These are phyloP conservation scores for Plutella xylostella DNA, from an alignment of 2,888 invertebrate genomes.

Conservation along the genomic window DNA sequence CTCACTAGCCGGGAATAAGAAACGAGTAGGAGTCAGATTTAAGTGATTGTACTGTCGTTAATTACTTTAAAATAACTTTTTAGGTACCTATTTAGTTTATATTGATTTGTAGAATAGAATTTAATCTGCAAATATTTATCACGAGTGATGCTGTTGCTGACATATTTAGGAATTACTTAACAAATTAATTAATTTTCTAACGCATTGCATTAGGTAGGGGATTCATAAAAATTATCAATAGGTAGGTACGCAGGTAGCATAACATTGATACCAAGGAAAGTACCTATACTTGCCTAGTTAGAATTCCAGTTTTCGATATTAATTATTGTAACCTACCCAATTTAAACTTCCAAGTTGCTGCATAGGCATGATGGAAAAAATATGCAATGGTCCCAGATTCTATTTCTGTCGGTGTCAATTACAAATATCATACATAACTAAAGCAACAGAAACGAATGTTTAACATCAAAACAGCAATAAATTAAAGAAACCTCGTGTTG, in stretches of 20 bases:
- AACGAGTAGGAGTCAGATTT: not conserved
- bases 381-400: not conserved
- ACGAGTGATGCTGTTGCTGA: too few relatives aligned
- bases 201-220: too few relatives aligned
- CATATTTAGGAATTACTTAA: too few relatives aligned
- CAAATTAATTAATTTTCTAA: too few relatives aligned
- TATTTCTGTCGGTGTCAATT: slow-evolving; percentile 10
- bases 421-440: not conserved
- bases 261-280: too few relatives aligned
- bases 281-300: too few relatives aligned
- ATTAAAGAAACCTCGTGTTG: slow-evolving; percentile 28
- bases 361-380: not conserved
- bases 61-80: not conserved
- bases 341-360: not conserved
- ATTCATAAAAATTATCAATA: too few relatives aligned
- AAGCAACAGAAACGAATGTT: slow-evolving; percentile 11
- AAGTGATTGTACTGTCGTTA: not conserved
- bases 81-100: not conserved
- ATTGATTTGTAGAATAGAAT: too few relatives aligned
- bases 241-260: too few relatives aligned
- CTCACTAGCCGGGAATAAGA: slow-evolving; percentile 9
- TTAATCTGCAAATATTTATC: too few relatives aligned
- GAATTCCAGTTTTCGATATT: not conserved
- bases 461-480: slow-evolving; percentile 31
- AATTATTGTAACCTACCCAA: not conserved